Conservation (phyloP, 1,140 invertebrate species). For the Psix sp. region DNA sequence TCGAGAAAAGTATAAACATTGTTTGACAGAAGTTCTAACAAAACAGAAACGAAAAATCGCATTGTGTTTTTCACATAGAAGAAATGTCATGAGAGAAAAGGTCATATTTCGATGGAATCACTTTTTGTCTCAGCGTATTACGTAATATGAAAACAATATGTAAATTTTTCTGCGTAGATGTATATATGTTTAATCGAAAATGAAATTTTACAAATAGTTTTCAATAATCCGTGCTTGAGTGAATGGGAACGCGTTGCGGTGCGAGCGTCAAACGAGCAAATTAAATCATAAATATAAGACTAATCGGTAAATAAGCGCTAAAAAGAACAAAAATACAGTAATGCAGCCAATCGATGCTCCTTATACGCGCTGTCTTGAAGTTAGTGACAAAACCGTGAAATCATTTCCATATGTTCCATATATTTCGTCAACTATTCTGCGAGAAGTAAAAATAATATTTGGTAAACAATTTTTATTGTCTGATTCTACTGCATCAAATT, state of each 20-base stretch:
- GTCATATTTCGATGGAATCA: constrained; percentile 34
- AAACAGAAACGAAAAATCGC: constrained; percentile 1
- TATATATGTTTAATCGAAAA: constrained; percentile 61
- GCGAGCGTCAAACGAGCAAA: constrained; percentile 48
- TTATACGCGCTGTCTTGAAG: constrained; percentile 55
- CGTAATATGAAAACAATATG: constrained; percentile 43
- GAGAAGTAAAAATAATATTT: too few species aligned
- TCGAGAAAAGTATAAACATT: too few species aligned
- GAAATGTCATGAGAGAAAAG: neutral
- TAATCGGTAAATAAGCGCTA: constrained; percentile 44
- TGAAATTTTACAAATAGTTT: constrained; percentile 60
- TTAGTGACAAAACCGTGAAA: constrained; percentile 39
- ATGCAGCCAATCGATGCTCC: constrained; percentile 45
- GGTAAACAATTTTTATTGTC: constrained; percentile 6
- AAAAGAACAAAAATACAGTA: constrained; percentile 32
- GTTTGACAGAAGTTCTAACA: too few species aligned
- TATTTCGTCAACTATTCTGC: too few species aligned
- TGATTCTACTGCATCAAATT: constrained; percentile 11
- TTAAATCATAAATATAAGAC: constrained; percentile 53
- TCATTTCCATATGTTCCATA: too few species aligned
- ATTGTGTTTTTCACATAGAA: neutral
- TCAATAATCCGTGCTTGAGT: constrained; percentile 65
- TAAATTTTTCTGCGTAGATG: constrained; percentile 62
- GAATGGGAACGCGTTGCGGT: constrained; percentile 38
- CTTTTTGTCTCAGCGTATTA: constrained; percentile 38